These are phyloP conservation scores for Muscicapa adusta DNA, from an alignment of 2,113 vertebrate genomes.

Conservation along the genomic window DNA sequence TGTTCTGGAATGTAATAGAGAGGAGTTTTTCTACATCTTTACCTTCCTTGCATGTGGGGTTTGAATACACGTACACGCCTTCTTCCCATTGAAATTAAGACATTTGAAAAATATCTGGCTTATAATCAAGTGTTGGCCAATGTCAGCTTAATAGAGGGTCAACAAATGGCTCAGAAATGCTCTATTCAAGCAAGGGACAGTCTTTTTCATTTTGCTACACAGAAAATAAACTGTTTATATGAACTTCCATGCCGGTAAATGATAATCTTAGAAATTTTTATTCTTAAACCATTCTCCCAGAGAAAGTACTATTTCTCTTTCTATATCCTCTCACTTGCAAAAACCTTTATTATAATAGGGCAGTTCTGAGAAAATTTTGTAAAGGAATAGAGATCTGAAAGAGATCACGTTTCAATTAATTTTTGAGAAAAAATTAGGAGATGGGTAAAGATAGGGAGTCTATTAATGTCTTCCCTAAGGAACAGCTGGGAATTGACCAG, in stretches of 20 bases:
- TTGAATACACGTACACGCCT: background rate
- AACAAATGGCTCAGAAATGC: background rate
- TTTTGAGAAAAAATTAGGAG: background rate
- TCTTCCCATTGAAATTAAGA: background rate
- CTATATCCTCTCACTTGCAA: background rate
- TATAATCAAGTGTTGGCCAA: background rate
- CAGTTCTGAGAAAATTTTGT: background rate
- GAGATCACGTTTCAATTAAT: background rate
- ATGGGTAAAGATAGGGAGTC: background rate
- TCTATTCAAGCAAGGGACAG: background rate
- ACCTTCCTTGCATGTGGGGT: background rate
- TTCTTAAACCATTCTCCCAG: background rate
- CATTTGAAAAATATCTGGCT: background rate
- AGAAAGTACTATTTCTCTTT: background rate
- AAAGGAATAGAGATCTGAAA: background rate
- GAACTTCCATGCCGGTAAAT: background rate
- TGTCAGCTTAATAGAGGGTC: background rate
- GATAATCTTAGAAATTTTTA: background rate
- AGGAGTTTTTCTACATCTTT: background rate
- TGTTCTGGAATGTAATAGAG: background rate
- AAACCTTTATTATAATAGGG: background rate
- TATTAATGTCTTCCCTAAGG: background rate
- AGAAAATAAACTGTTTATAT: background rate
- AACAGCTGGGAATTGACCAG: background rate
- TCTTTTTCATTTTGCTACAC: background rate